Evolutionary conservation across 2,888 invertebrate genomes (phyloP).

Genomic region (Poecilobothrus nobilitatus): DNA sequence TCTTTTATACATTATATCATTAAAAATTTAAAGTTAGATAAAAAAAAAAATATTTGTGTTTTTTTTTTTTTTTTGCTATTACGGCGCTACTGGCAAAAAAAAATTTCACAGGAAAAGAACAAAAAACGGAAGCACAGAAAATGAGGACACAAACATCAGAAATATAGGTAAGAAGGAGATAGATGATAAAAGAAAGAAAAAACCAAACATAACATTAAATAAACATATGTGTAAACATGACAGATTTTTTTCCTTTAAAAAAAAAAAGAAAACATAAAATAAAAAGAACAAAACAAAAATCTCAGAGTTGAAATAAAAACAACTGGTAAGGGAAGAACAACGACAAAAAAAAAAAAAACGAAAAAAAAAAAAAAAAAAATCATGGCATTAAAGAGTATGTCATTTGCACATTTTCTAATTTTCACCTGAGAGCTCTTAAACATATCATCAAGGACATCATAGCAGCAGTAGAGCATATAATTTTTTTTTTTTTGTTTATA

Average conservation of each 20-base stretch:
- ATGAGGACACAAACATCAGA: not conserved
- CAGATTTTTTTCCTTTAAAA: not conserved
- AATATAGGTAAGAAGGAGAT: not conserved
- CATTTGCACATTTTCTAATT: constrained; percentile 12
- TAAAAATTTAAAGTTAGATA: not conserved
- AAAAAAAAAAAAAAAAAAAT: not conserved
- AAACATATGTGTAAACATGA: constrained; percentile 6
- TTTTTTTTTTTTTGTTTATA: not conserved
- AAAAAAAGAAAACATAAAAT: not conserved
- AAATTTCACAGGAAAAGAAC: not conserved
- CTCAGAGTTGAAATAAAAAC: too few species aligned
- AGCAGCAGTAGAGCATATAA: not conserved
- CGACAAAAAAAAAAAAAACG: too few species aligned
- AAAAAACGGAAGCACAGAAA: constrained; percentile 3
- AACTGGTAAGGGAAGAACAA: too few species aligned
- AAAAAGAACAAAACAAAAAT: too few species aligned
- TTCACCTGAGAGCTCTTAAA: constrained; percentile 10
- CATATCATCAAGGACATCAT: constrained; percentile 9
- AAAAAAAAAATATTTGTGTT: not conserved
- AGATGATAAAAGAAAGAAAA: not conserved
- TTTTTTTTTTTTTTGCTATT: not conserved
- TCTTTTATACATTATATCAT: not conserved
- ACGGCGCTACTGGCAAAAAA: not conserved
- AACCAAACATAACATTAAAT: not conserved
- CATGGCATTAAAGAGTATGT: constrained; percentile 7